Evolutionary conservation across 2,888 invertebrate species (phyloP), one percentile per base, ranked within the genome.

Genomic region (Erebia epiphron): DNA sequence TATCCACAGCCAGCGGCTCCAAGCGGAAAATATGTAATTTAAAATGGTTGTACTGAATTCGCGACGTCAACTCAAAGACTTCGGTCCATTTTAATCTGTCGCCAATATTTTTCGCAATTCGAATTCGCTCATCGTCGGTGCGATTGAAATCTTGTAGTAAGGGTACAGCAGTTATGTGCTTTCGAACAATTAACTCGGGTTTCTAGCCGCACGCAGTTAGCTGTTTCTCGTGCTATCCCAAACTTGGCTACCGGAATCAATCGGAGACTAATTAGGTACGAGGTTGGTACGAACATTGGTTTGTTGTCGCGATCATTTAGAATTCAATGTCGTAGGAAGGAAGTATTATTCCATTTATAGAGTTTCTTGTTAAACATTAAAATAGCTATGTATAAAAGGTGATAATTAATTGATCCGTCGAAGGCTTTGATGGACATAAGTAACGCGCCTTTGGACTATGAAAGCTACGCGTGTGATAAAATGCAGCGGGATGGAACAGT

Each of bases 101-200:
- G 35, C 35, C 35, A 35, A 35, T 35, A 35, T 35, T 35, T 35
- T 35, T 35, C 35, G 35, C 5, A 5, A 7, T 7, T 35, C 35
- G 35, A 35, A 35, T 35, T 35, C 35, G 35, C 35, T 35, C 35
- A 7, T 35, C 35, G 35, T 35, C 35, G 35, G 35, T 35, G 35
- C 7, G 35, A 1, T 35, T 35, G n/a, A 35, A 35, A 35, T 35
- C 7, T 35, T 35, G 35, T 35, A 7, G 35, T 35, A 35, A 35
- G 35, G 35, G 35, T 35, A 35, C 7, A 5, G 7, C 79, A 77
- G 81, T 79, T 79, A 88, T 86, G 83, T 86, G 86, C 91, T 91
- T 89, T 91, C 90, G 84, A 88, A 88, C 89, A 89, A 91, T 90
- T 91, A 90, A 85, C 69, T 64, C 63, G 41, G 77, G 77, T 82